Conservation (phyloP, 2,888 invertebrate species). For the Amphiduros pacificus region DNA sequence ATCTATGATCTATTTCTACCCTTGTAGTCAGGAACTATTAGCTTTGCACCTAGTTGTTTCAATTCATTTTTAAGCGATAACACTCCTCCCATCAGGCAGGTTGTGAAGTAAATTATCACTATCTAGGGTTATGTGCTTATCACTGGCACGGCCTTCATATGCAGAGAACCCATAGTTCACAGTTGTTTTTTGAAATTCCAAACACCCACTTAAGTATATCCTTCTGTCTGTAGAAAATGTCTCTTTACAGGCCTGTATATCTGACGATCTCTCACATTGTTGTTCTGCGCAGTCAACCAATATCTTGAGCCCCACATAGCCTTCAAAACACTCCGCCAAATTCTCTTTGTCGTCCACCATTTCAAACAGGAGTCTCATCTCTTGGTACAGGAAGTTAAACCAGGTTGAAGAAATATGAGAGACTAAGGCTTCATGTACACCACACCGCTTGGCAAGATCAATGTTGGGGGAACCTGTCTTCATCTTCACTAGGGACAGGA, state of each 20-base stretch:
- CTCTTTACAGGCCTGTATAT: constrained; percentile 15
- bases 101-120: constrained; percentile 6
- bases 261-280: constrained; percentile 12
- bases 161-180: constrained; percentile 20
- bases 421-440: neutral
- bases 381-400: neutral
- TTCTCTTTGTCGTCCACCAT: neutral
- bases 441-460: neutral
- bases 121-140: constrained; percentile 18
- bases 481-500: neutral
- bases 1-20: constrained; percentile 16
- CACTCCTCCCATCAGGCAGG: constrained; percentile 9
- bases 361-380: constrained; percentile 1
- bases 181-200: constrained; percentile 21
- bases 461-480: neutral
- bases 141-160: constrained; percentile 24
- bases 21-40: constrained; percentile 23
- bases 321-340: neutral
- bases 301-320: neutral
- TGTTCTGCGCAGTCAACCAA: constrained; percentile 20
- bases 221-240: constrained; percentile 21
- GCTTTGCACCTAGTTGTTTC: constrained; percentile 18
- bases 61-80: constrained; percentile 18
- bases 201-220: constrained; percentile 20
- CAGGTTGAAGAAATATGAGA: neutral